Conservation (phyloP, 2,113 vertebrate genomes). For the Terrapene triunguis region DNA sequence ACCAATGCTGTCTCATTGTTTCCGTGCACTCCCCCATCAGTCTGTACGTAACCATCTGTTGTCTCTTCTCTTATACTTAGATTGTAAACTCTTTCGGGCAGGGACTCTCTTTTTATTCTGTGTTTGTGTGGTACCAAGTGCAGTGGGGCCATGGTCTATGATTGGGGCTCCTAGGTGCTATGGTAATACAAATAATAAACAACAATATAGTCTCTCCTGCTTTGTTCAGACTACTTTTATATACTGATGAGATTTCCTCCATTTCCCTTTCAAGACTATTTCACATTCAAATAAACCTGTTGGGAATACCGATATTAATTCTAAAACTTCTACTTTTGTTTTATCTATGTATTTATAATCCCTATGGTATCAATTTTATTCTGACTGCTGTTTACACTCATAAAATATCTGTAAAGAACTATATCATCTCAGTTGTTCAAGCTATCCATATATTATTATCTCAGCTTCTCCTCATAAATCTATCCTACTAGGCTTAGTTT, state of each 20-base stretch:
- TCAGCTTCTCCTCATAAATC: background rate
- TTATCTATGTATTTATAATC: background rate
- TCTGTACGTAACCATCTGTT: too few relatives aligned
- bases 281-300: background rate
- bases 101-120: too few relatives aligned
- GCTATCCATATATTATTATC: background rate
- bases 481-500: background rate
- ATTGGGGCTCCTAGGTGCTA: background rate
- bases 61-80: too few relatives aligned
- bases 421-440: background rate
- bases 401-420: background rate
- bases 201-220: background rate
- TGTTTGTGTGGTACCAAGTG: too few relatives aligned
- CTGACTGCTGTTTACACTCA: background rate
- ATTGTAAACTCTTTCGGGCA: too few relatives aligned
- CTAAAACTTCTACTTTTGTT: background rate
- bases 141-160: background rate
- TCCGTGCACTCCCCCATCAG: too few relatives aligned
- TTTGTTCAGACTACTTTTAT: too few relatives aligned
- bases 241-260: background rate
- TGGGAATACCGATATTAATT: background rate
- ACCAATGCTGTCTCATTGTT: too few relatives aligned
- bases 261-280: background rate
- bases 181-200: background rate
- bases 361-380: background rate